These are phyloP conservation scores for Yponomeuta plumbellus DNA, from an alignment of 2,888 invertebrate species.

Conservation along the genomic window DNA sequence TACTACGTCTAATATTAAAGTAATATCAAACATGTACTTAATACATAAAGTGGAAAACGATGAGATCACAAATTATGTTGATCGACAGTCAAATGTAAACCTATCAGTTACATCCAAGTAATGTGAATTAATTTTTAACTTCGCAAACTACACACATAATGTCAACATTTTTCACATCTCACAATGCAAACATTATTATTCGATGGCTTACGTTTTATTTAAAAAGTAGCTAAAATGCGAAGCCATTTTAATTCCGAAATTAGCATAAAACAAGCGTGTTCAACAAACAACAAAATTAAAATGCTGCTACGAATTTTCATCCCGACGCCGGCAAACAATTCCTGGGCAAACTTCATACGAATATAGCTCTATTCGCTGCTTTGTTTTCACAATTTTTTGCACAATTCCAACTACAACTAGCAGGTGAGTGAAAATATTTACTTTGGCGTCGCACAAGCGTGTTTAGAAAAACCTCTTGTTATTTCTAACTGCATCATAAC, in stretches of 20 bases:
- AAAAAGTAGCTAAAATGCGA: background rate
- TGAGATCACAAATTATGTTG: too few relatives aligned
- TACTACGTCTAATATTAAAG: too few relatives aligned
- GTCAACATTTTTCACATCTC: too few relatives aligned
- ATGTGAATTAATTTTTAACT: conserved; percentile 24
- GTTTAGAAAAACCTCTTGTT: conserved; percentile 17
- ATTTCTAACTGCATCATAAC: conserved; percentile 19
- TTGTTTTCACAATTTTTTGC: conserved; percentile 14
- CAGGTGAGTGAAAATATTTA: background rate
- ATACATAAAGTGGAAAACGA: too few relatives aligned
- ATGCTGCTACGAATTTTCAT: conserved; percentile 7
- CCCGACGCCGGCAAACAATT: conserved; percentile 37
- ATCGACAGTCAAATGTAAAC: background rate
- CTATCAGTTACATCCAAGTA: background rate
- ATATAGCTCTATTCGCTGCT: conserved; percentile 10
- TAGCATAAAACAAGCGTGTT: conserved; percentile 38
- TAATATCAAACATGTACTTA: too few relatives aligned
- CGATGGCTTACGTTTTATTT: too few relatives aligned
- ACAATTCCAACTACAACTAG: conserved; percentile 11
- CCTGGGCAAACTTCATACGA: conserved; percentile 21
- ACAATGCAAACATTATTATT: too few relatives aligned
- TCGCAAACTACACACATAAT: too few relatives aligned
- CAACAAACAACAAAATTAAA: conserved; percentile 8
- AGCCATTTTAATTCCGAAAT: conserved; percentile 24
- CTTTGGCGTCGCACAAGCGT: background rate